A percentile compares a stretch with the other conserved stretches of the same genome.
These are phyloP conservation scores for Loxodonta africana DNA, from an alignment of 2,113 vertebrate species.

Conservation along the genomic window DNA sequence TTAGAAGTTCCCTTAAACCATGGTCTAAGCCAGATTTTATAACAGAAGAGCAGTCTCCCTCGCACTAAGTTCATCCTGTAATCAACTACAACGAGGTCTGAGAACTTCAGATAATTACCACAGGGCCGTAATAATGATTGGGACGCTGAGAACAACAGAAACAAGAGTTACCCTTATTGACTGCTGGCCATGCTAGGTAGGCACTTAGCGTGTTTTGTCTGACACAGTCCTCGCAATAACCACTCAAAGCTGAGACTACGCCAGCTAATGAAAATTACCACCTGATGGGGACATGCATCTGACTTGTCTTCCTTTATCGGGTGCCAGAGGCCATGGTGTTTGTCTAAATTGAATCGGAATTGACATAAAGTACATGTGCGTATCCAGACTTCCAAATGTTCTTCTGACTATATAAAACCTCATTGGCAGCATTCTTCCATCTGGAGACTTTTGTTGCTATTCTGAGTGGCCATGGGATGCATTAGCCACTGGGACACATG, in stretches of 20 bases:
- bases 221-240: neutral
- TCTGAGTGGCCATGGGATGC: conserved; percentile 15
- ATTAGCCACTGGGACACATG: neutral
- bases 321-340: neutral
- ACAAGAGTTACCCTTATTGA: neutral
- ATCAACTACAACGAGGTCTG: neutral
- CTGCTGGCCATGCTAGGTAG: neutral
- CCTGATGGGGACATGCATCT: neutral
- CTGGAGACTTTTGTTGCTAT: conserved; percentile 46
- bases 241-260: neutral
- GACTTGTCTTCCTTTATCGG: neutral
- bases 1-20: no score
- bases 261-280: neutral
- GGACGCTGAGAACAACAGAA: neutral
- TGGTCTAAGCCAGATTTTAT: neutral
- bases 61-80: neutral
- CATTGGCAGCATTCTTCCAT: conserved; percentile 47
- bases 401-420: conserved; percentile 54
- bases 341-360: conserved; percentile 20
- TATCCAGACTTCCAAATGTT: conserved; percentile 52
- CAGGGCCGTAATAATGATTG: neutral
- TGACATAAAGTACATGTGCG: neutral
- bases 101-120: neutral
- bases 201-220: neutral
- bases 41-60: neutral